Conservation (phyloP, 2,113 vertebrate genomes). For the Petromus typicus region DNA sequence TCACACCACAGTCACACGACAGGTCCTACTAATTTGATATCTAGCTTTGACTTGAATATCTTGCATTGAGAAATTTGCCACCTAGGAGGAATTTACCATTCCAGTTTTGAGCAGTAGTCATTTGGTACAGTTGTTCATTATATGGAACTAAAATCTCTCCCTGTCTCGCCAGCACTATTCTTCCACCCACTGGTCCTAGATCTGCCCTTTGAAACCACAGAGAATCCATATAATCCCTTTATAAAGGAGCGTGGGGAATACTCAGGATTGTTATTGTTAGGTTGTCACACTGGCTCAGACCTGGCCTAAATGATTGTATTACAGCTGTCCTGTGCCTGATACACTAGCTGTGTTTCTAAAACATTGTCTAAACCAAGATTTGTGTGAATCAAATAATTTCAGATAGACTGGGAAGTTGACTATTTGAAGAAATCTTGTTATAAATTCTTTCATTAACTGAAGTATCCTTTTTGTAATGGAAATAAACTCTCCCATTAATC, state of each 20-base stretch:
- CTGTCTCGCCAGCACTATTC: background rate
- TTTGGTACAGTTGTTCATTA: conserved; percentile 32
- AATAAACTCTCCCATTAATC: background rate
- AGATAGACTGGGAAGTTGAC: conserved; percentile 27
- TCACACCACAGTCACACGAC: conserved; percentile 24
- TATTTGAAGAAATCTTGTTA: conserved; percentile 40
- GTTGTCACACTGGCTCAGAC: conserved; percentile 58
- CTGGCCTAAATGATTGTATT: conserved; percentile 47
- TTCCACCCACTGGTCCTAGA: conserved; percentile 46
- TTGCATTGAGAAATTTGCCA: conserved; percentile 11
- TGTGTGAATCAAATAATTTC: conserved; percentile 50
- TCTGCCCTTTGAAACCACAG: conserved; percentile 64
- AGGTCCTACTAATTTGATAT: background rate
- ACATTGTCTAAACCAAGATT: conserved; percentile 36
- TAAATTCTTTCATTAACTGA: conserved; percentile 57
- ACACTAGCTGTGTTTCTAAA: background rate
- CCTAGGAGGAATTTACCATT: conserved; percentile 21
- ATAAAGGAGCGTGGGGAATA: conserved; percentile 54
- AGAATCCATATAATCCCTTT: conserved; percentile 64
- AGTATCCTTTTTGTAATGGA: conserved; percentile 34
- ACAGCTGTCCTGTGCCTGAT: conserved; percentile 47
- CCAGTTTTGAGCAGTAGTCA: background rate
- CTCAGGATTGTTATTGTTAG: conserved; percentile 62
- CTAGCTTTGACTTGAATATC: conserved; percentile 39
- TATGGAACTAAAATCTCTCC: background rate